Evolutionary conservation across 2,888 invertebrate genomes (phyloP), one percentile per base, ranked within the genome.

Genomic region (Clepsis dumicolana): DNA sequence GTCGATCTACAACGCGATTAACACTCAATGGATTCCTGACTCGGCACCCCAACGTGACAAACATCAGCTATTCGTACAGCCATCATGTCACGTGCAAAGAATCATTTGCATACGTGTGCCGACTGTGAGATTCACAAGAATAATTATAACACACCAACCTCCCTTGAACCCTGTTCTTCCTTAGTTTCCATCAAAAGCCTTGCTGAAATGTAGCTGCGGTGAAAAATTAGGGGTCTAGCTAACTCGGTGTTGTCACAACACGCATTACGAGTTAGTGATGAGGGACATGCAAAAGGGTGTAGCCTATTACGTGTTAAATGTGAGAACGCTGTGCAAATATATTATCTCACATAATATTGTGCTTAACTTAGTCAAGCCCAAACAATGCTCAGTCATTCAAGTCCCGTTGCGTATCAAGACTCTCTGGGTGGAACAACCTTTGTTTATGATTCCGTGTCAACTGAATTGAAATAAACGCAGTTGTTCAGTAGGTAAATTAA

Each of bases 381-480:
- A 56, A 44, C 21, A 44, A 54, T 41, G 24, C 25, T 10, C 24
- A 57, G 18, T 38, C 53, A 54, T 27, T 56, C 48, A n/a, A 32
- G 29, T 44, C 4, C 16, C 10, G 24, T 14, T 4, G 24, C 52
- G 32, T 52, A 52, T 62, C 21, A 53, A 50, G 5, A 41, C 16
- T 25, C 35, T n/a, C 7, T 14, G 62, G 61, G 38, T n/a, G 41
- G 48, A 53, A 52, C 53, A 48, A 53, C 83, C 21, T 48, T 80
- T 72, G 81, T 79, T 82, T 81, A 81, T 83, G 84, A 86, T 81
- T 82, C 78, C 73, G 78, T 78, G 81, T 84, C 83, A 85, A 78
- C 81, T 74, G 77, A 75, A 80, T 80, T 77, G 76, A 74, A 81
- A 81, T 81, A 82, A 84, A 82, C 83, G n/a, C n/a, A n/a, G n/a